Evolutionary conservation across 2,797 vertebrate species (phyloP).

Genomic region (Phrynocephalus vlangalii): DNA sequence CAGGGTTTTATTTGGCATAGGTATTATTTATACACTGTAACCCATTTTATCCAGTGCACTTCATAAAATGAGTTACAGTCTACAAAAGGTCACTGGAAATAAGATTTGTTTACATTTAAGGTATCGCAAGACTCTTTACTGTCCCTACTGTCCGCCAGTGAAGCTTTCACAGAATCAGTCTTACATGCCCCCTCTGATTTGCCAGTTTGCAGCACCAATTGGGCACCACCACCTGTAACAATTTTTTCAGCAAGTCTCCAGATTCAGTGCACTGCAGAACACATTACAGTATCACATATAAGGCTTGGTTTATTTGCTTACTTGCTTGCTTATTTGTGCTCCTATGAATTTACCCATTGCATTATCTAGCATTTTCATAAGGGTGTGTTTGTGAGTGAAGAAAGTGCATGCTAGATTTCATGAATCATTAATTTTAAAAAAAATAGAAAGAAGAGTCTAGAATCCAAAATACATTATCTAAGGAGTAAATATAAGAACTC

Average conservation of each 20-base stretch:
- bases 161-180: too few species aligned
- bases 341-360: background rate
- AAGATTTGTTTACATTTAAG: too few species aligned
- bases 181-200: too few species aligned
- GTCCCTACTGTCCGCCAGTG: too few species aligned
- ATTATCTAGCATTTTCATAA: background rate
- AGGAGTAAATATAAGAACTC: background rate
- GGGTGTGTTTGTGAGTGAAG: background rate
- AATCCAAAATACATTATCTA: background rate
- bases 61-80: too few species aligned
- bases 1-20: too few species aligned
- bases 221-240: too few species aligned
- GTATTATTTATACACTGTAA: too few species aligned
- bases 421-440: background rate
- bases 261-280: background rate
- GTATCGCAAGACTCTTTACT: too few species aligned
- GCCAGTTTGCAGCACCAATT: too few species aligned
- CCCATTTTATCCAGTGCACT: too few species aligned
- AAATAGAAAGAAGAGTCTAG: background rate
- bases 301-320: background rate
- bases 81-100: too few species aligned
- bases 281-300: background rate
- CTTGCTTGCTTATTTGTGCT: background rate
- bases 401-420: background rate
- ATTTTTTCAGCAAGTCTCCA: background rate